Base-by-base conservation (phyloP, 1,140 invertebrate species). In the Helicoverpa zea region DNA sequence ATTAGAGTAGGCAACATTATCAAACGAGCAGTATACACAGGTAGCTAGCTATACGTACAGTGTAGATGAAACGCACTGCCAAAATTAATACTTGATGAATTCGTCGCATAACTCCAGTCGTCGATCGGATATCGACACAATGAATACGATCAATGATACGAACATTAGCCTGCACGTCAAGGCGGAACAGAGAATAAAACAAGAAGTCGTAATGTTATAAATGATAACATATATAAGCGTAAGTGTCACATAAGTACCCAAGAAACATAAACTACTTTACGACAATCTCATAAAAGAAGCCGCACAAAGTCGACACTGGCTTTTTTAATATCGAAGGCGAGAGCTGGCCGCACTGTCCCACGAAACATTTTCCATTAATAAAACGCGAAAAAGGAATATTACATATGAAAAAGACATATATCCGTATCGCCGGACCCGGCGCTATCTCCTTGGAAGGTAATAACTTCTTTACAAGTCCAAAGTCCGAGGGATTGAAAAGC, bases 391-490 rank as follows among this genome's bases (percentile, higher is more conserved):
- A 95, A 93, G 93, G 93, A 95, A 95, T 94, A 94, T 94, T 94
- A 94, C 92, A 94, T 95, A 95, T 95, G 93, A 95, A 94, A 95
- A 93, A 94, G 94, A 94, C 94, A 93, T 94, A 93, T 94, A 94
- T 94, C 93, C 94, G 94, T 95, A 95, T 94, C 94, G 92, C 87
- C 91, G 94, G 92, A 93, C 92, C 92, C 90, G 91, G 87, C 91
- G 92, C 93, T 95, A 94, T 94, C 94, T 95, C 87, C 91, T 94
- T 89, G 91, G 93, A 95, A 95, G 95, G 95, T 95, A 95, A 95
- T 95, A 95, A 95, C 94, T 95, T 95, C 95, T 95, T 95, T 95
- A 95, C 95, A 95, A 95, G 95, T 95, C 95, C 94, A 95, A 95
- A 95, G 95, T 95, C 95, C 95, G 95, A 95, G 95, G 95, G 95